Evolutionary conservation across 37 sponge, comb jelly and placozoan species (phyloP), one percentile per base, ranked within the genome.

Genomic region (Crambe crambe): DNA sequence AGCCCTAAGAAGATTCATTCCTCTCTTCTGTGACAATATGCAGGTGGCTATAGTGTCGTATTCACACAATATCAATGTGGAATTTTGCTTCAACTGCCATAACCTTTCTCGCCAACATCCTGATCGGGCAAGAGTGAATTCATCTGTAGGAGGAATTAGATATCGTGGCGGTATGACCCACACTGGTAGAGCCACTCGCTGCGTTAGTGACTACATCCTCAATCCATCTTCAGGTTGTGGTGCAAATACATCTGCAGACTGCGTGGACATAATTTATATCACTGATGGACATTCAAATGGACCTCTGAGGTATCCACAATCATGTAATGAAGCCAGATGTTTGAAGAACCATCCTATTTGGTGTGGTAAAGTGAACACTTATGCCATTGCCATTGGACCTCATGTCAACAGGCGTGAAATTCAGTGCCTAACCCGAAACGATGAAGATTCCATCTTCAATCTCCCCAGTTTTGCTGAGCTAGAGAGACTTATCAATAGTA

Each of bases 41-140:
- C 56, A 73, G 2, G 31, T 73, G 5, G 73, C 73, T 26, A 1
- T 54, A 3, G 51, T 73, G 73, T 54, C 73, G 51, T 73, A 54
- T 54, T 3, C 31, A 8, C n/a, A 51, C n/a, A 47, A 0, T 17
- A 12, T 26, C 8, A 1, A 31, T 10, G 18, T 73, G 73, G 73
- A 73, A 51, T 73, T 73, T 40, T 73, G 73, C n/a, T 73, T 73
- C 56, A 73, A 73, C 30, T 44, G 56, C 31, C 51, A n/a, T n/a
- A n/a, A n/a, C n/a, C n/a, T n/a, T n/a, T n/a, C n/a, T n/a, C n/a
- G n/a, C n/a, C n/a, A n/a, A n/a, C n/a, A n/a, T n/a, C n/a, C 26
- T 12, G 56, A 73, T 41, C 18, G 29, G 59, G 4, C 59, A 58
- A 18, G 26, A 58, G 3, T 58, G 3, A 12, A 58, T 3, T 4